Percentiles rank a stretch among this genome's conserved stretches.
phyloP scores from a whole-genome alignment of 2,113 vertebrate genomes.

The Thamnaconus septentrionalis region DNA sequence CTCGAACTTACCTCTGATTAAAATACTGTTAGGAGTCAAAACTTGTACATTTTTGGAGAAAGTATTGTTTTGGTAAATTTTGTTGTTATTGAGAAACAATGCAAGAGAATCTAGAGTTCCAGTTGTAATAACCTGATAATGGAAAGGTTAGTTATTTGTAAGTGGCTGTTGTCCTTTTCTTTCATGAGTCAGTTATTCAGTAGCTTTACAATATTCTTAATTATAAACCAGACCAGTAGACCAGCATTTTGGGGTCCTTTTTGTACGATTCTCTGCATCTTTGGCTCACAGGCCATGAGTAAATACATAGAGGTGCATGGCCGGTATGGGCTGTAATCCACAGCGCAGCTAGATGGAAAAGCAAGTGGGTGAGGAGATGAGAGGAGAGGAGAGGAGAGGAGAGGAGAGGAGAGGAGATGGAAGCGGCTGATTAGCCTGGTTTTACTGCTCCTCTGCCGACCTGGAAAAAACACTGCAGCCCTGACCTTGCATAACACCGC shows the following conservation, averaged over 20 bases:
- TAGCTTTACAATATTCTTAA: too few species aligned
- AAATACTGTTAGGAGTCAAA: too few species aligned
- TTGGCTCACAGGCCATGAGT: conserved; percentile 65
- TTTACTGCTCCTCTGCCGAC: conserved; percentile 66
- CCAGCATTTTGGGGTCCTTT: conserved; percentile 54
- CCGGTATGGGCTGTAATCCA: conserved; percentile 60
- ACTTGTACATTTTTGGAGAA: too few species aligned
- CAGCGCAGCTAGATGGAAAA: conserved; percentile 41
- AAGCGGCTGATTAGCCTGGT: conserved; percentile 69
- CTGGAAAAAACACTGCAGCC: conserved; percentile 63
- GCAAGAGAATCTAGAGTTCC: too few species aligned
- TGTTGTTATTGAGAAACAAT: too few species aligned
- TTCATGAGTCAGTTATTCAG: too few species aligned
- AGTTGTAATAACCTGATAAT: too few species aligned
- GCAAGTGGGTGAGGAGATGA: conserved; percentile 31
- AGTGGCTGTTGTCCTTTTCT: too few species aligned
- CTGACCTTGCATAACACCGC: conserved; percentile 74
- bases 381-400: background rate
- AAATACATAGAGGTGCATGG: conserved; percentile 60
- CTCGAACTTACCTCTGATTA: too few species aligned
- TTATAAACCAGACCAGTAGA: conserved; percentile 55
- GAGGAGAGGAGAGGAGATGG: conserved; percentile 25
- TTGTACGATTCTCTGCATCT: conserved; percentile 54
- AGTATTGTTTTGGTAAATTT: too few species aligned
- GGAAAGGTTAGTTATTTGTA: too few species aligned